Evolutionary conservation across 2,888 invertebrate genomes (phyloP).

Genomic region (Apodemia zela): DNA sequence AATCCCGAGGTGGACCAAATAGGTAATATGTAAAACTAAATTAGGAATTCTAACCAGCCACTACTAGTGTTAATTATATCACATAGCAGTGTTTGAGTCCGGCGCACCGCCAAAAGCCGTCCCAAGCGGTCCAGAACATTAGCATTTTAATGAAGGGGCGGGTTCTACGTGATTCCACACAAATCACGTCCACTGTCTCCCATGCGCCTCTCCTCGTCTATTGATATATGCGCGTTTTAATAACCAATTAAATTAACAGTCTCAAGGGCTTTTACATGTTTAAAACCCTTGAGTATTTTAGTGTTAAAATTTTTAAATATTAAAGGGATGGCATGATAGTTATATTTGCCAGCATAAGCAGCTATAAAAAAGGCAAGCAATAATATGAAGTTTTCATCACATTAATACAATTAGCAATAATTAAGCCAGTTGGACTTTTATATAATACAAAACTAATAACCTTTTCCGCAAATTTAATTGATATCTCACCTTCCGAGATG

Average conservation of each 20-base stretch:
- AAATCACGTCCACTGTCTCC: constrained; percentile 57
- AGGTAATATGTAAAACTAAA: background rate
- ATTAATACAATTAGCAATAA: background rate
- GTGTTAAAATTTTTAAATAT: background rate
- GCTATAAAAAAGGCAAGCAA: background rate
- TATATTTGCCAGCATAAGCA: too few relatives aligned
- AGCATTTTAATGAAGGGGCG: constrained; percentile 78
- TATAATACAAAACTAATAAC: too few relatives aligned
- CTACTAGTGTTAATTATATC: constrained; percentile 31
- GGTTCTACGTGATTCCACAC: constrained; percentile 45
- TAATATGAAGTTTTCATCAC: background rate
- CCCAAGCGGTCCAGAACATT: constrained; percentile 41
- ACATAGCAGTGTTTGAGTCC: constrained; percentile 18
- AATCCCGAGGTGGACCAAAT: too few relatives aligned
- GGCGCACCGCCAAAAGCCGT: background rate
- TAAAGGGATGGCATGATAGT: too few relatives aligned
- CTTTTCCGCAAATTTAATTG: too few relatives aligned
- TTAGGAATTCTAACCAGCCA: constrained; percentile 10
- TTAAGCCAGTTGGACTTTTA: too few relatives aligned
- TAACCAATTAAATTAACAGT: constrained; percentile 63
- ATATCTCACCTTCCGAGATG: too few relatives aligned
- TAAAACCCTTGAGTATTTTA: background rate
- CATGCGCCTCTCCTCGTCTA: constrained; percentile 45
- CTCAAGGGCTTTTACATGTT: background rate
- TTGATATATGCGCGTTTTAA: constrained; percentile 73